phyloP scores from a whole-genome alignment of 2,113 vertebrate genomes.

The Oreochromis niloticus region DNA sequence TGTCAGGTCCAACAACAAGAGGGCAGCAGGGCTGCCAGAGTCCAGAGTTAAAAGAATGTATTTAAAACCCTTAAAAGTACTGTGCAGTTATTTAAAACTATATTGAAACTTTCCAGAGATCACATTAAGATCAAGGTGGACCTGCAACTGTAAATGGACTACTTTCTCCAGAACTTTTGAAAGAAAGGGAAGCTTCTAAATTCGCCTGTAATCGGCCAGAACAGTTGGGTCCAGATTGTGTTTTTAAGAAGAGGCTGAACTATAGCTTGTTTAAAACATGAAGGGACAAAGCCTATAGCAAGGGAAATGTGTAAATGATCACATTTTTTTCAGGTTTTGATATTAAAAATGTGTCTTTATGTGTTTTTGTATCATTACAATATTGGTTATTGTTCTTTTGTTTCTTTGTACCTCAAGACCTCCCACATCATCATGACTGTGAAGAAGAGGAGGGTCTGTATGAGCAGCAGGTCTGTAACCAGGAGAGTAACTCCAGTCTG shows the following conservation, averaged over 20 bases:
- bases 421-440: fast-evolving
- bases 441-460: background rate
- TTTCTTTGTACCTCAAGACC: background rate
- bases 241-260: background rate
- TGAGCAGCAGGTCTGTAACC: background rate
- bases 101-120: background rate
- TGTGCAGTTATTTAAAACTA: background rate
- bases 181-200: background rate
- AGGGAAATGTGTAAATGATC: background rate
- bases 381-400: background rate
- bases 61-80: background rate
- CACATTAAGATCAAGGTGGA: background rate
- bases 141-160: background rate
- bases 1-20: background rate
- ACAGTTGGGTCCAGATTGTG: background rate
- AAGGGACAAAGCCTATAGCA: background rate
- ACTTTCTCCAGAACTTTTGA: background rate
- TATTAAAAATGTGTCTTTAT: background rate
- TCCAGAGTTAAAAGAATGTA: background rate
- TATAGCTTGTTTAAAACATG: background rate
- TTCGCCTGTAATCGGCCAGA: background rate
- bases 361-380: background rate
- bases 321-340: background rate
- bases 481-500: background rate
- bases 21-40: background rate